Evolutionary conservation across 2,113 vertebrate genomes (phyloP).

Genomic region (Danionella cerebrum): DNA sequence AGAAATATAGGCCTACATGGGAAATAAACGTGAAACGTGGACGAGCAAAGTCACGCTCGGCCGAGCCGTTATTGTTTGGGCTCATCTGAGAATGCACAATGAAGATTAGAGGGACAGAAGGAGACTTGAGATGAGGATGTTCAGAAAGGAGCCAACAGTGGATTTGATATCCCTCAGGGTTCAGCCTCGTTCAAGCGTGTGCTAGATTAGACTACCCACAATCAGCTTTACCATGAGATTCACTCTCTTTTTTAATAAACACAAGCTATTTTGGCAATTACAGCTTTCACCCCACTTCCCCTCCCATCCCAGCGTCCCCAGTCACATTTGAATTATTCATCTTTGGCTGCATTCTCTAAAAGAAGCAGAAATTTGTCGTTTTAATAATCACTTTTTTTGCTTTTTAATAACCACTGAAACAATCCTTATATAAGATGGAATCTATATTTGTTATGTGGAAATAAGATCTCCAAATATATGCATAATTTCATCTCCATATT

Average conservation of each 20-base stretch:
- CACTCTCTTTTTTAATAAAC: constrained; percentile 2
- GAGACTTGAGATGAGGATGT: constrained; percentile 28
- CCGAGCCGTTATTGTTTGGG: constrained; percentile 22
- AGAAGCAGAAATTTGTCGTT: constrained; percentile 26
- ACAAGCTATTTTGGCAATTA: constrained; percentile 38
- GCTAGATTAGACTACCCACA: constrained; percentile 16
- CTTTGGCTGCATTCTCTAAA: constrained; percentile 8
- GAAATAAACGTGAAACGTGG: constrained; percentile 11
- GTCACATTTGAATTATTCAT: constrained; percentile 41
- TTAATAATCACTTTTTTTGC: constrained; percentile 24
- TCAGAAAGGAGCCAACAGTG: neutral
- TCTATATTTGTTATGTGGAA: constrained; percentile 4
- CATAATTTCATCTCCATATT: neutral
- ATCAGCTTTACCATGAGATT: constrained; percentile 16
- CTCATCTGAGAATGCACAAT: constrained; percentile 5
- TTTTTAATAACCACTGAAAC: constrained; percentile 21
- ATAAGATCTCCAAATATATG: neutral
- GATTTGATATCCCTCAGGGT: constrained; percentile 28
- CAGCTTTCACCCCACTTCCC: constrained; percentile 2
- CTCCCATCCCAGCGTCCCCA: neutral
- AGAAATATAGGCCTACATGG: neutral
- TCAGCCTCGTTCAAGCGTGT: constrained; percentile 1
- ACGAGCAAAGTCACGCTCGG: constrained; percentile 9
- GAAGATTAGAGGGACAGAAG: constrained; percentile 3
- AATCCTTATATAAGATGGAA: neutral